Percentiles rank a stretch among this genome's conserved stretches.
phyloP scores from a whole-genome alignment of 2,888 invertebrate genomes.

The Operophtera brumata region DNA sequence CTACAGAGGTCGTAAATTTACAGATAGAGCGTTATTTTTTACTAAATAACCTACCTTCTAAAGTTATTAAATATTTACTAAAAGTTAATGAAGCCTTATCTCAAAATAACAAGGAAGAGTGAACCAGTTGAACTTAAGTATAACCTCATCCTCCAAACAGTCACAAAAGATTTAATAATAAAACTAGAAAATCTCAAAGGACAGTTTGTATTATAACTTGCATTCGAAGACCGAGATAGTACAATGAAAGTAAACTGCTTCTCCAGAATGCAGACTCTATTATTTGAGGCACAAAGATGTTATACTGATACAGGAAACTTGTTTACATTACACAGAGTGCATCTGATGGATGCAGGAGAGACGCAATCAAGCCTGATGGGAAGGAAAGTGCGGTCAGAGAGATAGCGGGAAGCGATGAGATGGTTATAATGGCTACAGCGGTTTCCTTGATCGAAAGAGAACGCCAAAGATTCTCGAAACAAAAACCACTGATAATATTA shows the following conservation, averaged over 20 bases:
- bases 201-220: constrained; percentile 30
- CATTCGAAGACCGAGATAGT: constrained; percentile 33
- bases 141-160: too few relatives aligned
- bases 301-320: constrained; percentile 58
- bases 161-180: too few relatives aligned
- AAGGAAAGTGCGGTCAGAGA: constrained; percentile 26
- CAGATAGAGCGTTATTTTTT: too few relatives aligned
- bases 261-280: constrained; percentile 51
- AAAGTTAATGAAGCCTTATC: too few relatives aligned
- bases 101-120: too few relatives aligned
- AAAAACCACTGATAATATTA: too few relatives aligned
- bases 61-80: background rate
- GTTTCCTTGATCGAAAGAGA: too few relatives aligned
- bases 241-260: constrained; percentile 37
- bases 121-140: too few relatives aligned
- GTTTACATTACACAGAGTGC: constrained; percentile 62
- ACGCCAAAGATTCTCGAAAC: too few relatives aligned
- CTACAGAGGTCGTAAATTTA: too few relatives aligned
- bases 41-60: too few relatives aligned
- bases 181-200: constrained; percentile 21
- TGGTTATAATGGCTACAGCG: background rate
- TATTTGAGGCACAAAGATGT: constrained; percentile 54
- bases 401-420: constrained; percentile 9
- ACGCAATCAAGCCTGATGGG: constrained; percentile 42
- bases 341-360: constrained; percentile 54